Base-by-base conservation (phyloP, 2,888 invertebrate species). In the Nomada lathburiana region DNA sequence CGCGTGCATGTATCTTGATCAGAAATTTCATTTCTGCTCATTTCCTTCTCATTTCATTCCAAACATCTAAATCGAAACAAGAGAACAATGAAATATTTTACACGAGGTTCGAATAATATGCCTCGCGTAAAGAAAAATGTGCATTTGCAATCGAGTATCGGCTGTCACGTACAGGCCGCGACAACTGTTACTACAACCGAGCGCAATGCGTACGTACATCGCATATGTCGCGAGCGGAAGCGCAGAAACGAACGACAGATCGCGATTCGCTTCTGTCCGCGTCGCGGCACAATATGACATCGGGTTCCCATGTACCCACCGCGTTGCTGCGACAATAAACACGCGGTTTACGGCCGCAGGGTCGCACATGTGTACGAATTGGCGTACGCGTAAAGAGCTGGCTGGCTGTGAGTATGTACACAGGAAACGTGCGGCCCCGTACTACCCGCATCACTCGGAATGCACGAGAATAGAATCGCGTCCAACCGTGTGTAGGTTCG, bases 391-490 rank as follows among this genome's bases (percentile, higher is more conserved):
- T 36, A 64, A 86, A 79, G 75, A 72, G 50, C 36, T 59, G 50
- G 57, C 44, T 65, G 70, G 64, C 57, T 50, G 50, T 20, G 80
- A 81, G 73, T 69, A 26, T 26, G 26, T 26, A 82, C 72, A 73
- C 80, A 85, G 89, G 86, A 88, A 88, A 88, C 74, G 64, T 52
- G 20, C 42, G 60, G 77, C 47, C 73, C 83, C 71, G 70, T 65
- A 72, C 78, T 78, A 55, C 74, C 76, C 77, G 84, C 85, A 85
- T 85, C 80, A 80, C 78, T 80, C 63, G 82, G 84, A 85, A 87
- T 87, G 76, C 78, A 81, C 86, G 82, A 80, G 84, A 86, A 86
- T 86, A 86, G 86, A 84, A 86, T 80, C 50, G 75, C 80, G 68
- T 70, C n/a, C 2, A n/a, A 16, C 10, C 42, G 55, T 67, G 63